Evolutionary conservation across 2,113 vertebrate species (phyloP).

Genomic region (Mystacornis crossleyi): DNA sequence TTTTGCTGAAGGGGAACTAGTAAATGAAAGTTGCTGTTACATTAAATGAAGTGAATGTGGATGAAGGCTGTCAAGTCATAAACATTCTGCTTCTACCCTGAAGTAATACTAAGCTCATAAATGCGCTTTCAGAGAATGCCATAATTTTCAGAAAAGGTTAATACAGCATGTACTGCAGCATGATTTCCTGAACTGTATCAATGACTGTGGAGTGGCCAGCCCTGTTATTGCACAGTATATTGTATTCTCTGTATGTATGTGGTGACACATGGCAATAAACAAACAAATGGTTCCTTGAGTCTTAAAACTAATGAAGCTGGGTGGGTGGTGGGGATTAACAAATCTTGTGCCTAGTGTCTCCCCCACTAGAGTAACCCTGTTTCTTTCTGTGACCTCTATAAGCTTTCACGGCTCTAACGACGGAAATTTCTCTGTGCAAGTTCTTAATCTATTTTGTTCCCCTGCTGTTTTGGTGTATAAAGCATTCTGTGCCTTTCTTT

Average conservation of each 20-base stretch:
- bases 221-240: not conserved
- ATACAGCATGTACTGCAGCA: not conserved
- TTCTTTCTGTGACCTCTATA: not conserved
- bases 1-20: constrained; percentile 49
- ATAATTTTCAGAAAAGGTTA: constrained; percentile 38
- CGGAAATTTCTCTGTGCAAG: not conserved
- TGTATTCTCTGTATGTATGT: not conserved
- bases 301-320: not conserved
- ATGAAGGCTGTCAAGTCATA: constrained; percentile 51
- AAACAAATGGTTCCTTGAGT: constrained; percentile 5
- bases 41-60: constrained; percentile 35
- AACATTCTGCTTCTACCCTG: constrained; percentile 44
- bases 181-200: constrained; percentile 42
- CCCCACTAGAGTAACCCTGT: not conserved
- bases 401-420: not conserved
- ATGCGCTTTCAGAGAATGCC: constrained; percentile 53
- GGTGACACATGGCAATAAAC: constrained; percentile 23
- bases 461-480: not conserved
- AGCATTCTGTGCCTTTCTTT: not conserved
- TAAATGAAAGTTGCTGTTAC: constrained; percentile 41
- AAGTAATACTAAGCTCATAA: constrained; percentile 55
- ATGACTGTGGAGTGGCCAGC: not conserved
- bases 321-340: not conserved
- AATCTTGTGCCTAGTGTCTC: not conserved
- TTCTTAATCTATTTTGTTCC: not conserved